Percentiles rank a stretch among this genome's conserved stretches.
Conservation (phyloP, 2,113 vertebrate species). For the Lepisosteus oculatus region DNA sequence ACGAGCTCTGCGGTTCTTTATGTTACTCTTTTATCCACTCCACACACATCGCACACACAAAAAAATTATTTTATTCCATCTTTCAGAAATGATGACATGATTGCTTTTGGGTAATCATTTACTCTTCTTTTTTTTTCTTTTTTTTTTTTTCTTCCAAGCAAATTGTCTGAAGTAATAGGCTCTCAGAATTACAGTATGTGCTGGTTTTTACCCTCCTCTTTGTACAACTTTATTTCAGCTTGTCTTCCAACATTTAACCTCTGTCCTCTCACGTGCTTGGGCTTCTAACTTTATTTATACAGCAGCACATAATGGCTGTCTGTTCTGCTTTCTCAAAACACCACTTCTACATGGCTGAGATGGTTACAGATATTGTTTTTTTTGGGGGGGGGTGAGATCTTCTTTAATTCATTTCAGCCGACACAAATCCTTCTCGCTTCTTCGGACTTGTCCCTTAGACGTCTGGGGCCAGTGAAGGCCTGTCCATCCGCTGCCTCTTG, state of each 20-base stretch:
- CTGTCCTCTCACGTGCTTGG: constrained; percentile 74
- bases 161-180: constrained; percentile 93
- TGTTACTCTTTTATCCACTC: constrained; percentile 98
- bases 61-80: constrained; percentile 99
- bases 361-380: neutral
- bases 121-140: constrained; percentile 91
- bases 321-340: too few species aligned
- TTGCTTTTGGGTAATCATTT: constrained; percentile 99
- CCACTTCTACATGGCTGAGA: neutral
- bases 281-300: constrained; percentile 85
- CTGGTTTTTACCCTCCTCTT: constrained; percentile 45
- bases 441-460: too few species aligned
- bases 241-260: constrained; percentile 81
- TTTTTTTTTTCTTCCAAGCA: constrained; percentile 88
- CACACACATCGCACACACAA: constrained; percentile 62
- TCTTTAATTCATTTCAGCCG: too few species aligned
- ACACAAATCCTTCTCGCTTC: too few species aligned
- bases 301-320: constrained; percentile 57
- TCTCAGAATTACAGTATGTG: constrained; percentile 83
- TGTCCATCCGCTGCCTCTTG: too few species aligned
- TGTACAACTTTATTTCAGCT: constrained; percentile 83
- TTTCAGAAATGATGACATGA: constrained; percentile 99
- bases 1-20: constrained; percentile 92
- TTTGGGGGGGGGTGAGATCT: too few species aligned
- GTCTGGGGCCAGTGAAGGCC: too few species aligned